These are phyloP conservation scores for Iguana delicatissima DNA, from an alignment of 2,797 vertebrate species.

Conservation along the genomic window DNA sequence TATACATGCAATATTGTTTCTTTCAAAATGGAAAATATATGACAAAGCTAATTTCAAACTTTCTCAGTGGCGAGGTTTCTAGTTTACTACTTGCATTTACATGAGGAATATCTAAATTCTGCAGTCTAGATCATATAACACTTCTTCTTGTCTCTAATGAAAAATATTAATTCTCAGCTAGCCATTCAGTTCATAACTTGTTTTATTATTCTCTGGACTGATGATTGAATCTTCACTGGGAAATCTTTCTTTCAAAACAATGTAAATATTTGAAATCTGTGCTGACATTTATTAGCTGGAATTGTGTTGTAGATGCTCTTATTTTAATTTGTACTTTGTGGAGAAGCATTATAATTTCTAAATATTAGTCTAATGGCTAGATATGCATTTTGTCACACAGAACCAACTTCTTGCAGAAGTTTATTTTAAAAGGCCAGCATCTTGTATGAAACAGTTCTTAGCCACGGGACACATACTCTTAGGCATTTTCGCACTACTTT, in stretches of 20 bases:
- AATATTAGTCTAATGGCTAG: not conserved
- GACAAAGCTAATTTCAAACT: constrained; percentile 3
- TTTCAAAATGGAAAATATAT: constrained; percentile 8
- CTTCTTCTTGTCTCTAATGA: not conserved
- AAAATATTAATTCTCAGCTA: constrained; percentile 19
- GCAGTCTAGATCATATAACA: not conserved
- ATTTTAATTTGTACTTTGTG: not conserved
- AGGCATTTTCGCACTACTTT: too few relatives aligned
- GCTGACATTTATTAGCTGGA: not conserved
- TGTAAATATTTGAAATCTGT: not conserved
- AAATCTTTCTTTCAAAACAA: not conserved
- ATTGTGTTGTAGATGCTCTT: not conserved
- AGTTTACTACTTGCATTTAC: constrained; percentile 31
- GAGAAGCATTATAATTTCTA: not conserved
- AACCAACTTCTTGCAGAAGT: not conserved
- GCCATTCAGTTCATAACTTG: not conserved
- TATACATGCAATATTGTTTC: not conserved
- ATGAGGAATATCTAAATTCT: constrained; percentile 14
- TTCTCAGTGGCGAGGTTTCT: constrained; percentile 10
- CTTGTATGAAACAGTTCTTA: not conserved
- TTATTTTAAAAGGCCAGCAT: not conserved
- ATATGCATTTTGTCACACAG: not conserved
- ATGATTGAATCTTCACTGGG: not conserved
- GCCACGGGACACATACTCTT: not conserved
- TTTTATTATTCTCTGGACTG: not conserved